Evolutionary conservation across 1,140 invertebrate species (phyloP), one percentile per base, ranked within the genome.

Genomic region (Hypothenemus hampei): DNA sequence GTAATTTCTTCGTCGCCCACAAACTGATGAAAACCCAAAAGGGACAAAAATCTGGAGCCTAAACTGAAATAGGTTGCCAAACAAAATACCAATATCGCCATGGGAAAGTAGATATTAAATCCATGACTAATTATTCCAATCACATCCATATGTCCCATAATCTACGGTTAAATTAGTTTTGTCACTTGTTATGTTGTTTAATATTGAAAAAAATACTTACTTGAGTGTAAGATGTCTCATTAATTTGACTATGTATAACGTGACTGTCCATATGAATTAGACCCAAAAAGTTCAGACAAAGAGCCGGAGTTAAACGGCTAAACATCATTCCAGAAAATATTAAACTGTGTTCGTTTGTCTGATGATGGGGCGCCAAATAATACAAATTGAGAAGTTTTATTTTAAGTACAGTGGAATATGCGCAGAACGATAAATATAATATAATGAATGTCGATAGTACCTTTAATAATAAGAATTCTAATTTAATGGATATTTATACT

Each of bases 121-220:
- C 97, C 96, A 73, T 97, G 89, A 2, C 94, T 93, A 56, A 99
- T 91, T 47, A 99, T 92, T 7, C 91, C 86, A 47, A 99, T 86
- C 0, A 99, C 92, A 76, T 99, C 95, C 93, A 99, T 94, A 68
- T 98, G 96, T 16, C 97, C 97, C 96, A 99, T 99, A 57, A 99
- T 88, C 89, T 95, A 71, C n/a, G 71, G 69, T 62, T 22, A 3
- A 18, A 13, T 11, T 16, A 10, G n/a, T n/a, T n/a, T n/a, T n/a
- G n/a, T n/a, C n/a, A n/a, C n/a, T n/a, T n/a, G n/a, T n/a, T n/a
- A n/a, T n/a, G n/a, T n/a, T n/a, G n/a, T n/a, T 1, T 11, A 31
- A 31, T 8, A 1, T 8, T 19, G 37, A 43, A 33, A 24, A 23
- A 18, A 36, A 36, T 24, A 45, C 39, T 60, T 72, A 92, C 90